Evolutionary conservation across 2,113 vertebrate species (phyloP), one percentile per base, ranked within the genome.

Genomic region (Monopterus albus): DNA sequence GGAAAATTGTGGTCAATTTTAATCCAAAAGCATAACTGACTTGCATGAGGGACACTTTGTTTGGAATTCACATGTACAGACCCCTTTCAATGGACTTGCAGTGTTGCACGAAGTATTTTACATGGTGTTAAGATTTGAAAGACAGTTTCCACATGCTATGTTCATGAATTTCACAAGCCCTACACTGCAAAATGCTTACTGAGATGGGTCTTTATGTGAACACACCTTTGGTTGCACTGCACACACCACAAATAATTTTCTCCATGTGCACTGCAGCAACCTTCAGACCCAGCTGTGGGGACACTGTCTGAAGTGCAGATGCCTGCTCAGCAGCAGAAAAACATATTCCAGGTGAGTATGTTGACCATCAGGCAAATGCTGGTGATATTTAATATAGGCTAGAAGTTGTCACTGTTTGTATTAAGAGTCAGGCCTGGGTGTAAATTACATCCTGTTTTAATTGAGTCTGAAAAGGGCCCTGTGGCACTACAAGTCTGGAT

Each of bases 331-430:
- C 90, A 85, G 58, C 91, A 95, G 72, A 97, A 96, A 87, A 98
- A 96, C 79, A 96, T 98, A 79, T 90, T 98, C 59, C 96, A 98
- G 96, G 97, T 98, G 86, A 59, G 84, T 71, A 29, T 81, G 26
- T 10, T 11, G 1, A 20, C 11, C 13, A 1, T 64, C 2, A 25
- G 15, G 38, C 5, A 29, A 42, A 53, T 26, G n/a, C n/a, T n/a
- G n/a, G n/a, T n/a, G n/a, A n/a, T n/a, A n/a, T n/a, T n/a, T n/a
- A n/a, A n/a, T n/a, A n/a, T n/a, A n/a, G n/a, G n/a, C n/a, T n/a
- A n/a, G n/a, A 31, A 5, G 8, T 5, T 31, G 5, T 31, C 29
- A 31, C 29, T 31, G 29, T 31, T 7, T 31, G 29, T 31, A 6
- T 6, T 6, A 5, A 31, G 29, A 5, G 5, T 31, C 8, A 6